Evolutionary conservation across 2,113 vertebrate species (phyloP).

Genomic region (Riparia riparia): DNA sequence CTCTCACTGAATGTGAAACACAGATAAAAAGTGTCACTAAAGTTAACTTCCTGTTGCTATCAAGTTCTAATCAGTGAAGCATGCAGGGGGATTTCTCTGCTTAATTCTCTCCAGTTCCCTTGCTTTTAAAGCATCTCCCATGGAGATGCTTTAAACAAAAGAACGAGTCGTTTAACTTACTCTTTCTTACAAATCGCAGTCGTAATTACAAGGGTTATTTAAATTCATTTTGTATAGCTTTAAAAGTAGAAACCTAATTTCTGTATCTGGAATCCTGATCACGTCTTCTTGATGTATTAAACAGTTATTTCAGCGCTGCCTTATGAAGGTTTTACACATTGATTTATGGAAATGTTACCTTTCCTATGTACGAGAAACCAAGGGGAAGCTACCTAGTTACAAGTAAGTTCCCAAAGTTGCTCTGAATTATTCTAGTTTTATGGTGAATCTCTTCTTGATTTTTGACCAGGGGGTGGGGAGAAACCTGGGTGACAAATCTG

Average conservation of each 20-base stretch:
- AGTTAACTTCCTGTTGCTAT: neutral
- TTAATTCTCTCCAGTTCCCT: neutral
- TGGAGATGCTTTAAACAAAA: neutral
- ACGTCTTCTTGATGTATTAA: slow-evolving; percentile 68
- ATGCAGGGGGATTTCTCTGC: neutral
- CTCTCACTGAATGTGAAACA: neutral
- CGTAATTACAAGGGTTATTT: neutral
- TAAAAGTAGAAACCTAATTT: slow-evolving; percentile 31
- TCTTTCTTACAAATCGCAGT: neutral
- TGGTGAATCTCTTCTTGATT: neutral
- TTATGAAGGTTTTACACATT: slow-evolving; percentile 99
- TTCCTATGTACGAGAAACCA: slow-evolving; percentile 98
- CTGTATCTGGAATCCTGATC: slow-evolving; percentile 34
- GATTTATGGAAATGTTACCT: slow-evolving; percentile 99
- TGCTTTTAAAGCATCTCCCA: neutral
- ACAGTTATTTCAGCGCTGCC: slow-evolving; percentile 98
- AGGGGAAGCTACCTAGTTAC: slow-evolving; percentile 99
- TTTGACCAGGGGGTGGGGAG: neutral
- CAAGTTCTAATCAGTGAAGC: neutral
- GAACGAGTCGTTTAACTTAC: neutral
- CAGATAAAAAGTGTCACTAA: neutral
- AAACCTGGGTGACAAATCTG: neutral
- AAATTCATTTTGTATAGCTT: neutral
- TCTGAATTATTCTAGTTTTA: slow-evolving; percentile 21
- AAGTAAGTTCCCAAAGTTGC: slow-evolving; percentile 86